Evolutionary conservation across 2,888 invertebrate species (phyloP), one percentile per base, ranked within the genome.

Genomic region (Leptothorax acervorum): DNA sequence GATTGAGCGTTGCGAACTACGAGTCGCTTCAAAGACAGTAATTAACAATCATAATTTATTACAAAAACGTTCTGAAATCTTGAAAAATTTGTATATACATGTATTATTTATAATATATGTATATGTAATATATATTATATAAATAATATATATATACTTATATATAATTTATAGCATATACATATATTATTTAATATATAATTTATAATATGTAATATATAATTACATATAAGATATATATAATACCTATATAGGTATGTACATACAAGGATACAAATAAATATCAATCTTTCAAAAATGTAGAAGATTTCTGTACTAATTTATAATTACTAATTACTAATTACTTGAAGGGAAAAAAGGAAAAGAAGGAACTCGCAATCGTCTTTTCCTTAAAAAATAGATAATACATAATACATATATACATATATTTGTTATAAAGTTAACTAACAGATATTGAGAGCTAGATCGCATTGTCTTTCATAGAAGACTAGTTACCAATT

Each of bases 21-120:
- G 23, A 60, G 8, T 42, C 62, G 8, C 28, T 23, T 60, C 23
- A 60, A 60, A 73, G 35, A 48, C 9, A 23, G 42, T 60, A 39
- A 79, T 35, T 83, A 42, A 3, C 51, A 42, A 42, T 51, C 9
- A 45, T 60, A 45, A 78, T 60, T 15, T 28, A 23, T 65, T 18
- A 18, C n/a, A n/a, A 12, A 66, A 15, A 51, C 8, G 11, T 11
- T 2, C 18, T 35, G 57, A 35, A n/a, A 57, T 45, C 65, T 31
- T 6, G 1, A 6, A 60, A 48, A 57, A 18, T 60, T 63, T 4
- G n/a, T 11, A 15, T 28, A 55, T 57, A 55, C 42, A 42, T 11
- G 9, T 53, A 53, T 53, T 8, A 51, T n/a, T 53, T 8, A 51
- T n/a, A 51, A 42, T 42, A 42, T 42, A 9, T 42, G 2, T 39